Conservation (phyloP, 2,113 vertebrate species). For the Ariopsis seemanni region DNA sequence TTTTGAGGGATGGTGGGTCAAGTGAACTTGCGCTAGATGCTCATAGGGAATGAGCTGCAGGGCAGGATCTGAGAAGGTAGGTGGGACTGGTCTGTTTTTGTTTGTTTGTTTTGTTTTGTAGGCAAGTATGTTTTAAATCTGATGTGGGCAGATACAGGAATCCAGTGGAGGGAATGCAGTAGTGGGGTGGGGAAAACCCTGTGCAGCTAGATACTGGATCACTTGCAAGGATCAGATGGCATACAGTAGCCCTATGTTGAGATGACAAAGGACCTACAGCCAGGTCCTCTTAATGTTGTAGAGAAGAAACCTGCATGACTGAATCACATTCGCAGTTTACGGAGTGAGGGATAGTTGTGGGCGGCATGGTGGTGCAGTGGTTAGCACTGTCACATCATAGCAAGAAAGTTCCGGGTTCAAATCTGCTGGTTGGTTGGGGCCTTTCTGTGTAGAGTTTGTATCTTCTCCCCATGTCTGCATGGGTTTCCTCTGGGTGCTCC, state of each 20-base stretch:
- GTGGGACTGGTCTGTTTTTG: not conserved
- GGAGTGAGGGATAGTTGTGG: not conserved
- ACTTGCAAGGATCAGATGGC: not conserved
- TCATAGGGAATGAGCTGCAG: not conserved
- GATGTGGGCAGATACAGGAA: not conserved
- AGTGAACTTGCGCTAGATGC: not conserved
- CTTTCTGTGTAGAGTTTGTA: too few species aligned
- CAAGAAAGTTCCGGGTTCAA: too few species aligned
- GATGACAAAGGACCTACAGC: not conserved
- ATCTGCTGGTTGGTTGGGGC: too few species aligned
- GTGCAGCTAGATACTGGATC: not conserved
- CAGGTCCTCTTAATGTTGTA: not conserved
- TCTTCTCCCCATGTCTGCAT: too few species aligned
- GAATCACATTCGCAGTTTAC: not conserved
- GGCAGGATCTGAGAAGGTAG: not conserved
- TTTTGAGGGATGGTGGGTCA: not conserved
- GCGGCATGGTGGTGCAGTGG: too few species aligned
- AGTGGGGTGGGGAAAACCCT: not conserved
- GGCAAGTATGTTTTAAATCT: too few species aligned
- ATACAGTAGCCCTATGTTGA: not conserved
- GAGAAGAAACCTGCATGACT: not conserved
- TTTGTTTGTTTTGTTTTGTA: not conserved
- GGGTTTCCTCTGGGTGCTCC: too few species aligned
- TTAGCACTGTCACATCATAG: too few species aligned
- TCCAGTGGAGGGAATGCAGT: not conserved